Conservation (phyloP, 2,888 invertebrate species). For the Polyommatus iphigenia region DNA sequence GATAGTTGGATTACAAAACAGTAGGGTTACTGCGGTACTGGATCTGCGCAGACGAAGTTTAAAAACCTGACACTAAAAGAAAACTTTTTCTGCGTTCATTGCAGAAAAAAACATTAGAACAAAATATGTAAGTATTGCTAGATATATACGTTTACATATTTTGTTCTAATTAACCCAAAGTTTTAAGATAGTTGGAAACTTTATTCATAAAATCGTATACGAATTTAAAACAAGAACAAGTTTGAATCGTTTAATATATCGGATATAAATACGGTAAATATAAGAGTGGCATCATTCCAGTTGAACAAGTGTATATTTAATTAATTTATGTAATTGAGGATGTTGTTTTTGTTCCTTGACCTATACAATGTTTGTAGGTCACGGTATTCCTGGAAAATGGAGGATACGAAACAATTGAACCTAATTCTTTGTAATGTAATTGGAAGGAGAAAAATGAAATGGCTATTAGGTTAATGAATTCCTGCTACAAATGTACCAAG, state of each 20-base stretch:
- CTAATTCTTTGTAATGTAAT: not conserved
- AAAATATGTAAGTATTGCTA: too few species aligned
- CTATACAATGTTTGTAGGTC: not conserved
- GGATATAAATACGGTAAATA: not conserved
- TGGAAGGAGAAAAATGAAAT: not conserved
- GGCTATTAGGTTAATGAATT: not conserved
- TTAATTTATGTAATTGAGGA: not conserved
- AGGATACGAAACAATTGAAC: not conserved
- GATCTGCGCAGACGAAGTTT: too few species aligned
- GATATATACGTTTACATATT: too few species aligned
- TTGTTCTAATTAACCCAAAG: not conserved
- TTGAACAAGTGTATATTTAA: not conserved
- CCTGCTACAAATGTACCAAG: not conserved
- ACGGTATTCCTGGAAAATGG: not conserved
- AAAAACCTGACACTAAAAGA: too few species aligned
- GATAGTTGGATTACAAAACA: too few species aligned
- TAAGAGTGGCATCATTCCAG: not conserved
- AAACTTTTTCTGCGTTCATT: too few species aligned
- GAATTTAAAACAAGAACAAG: too few species aligned
- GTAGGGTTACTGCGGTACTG: too few species aligned
- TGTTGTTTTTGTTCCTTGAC: slow-evolving; percentile 1
- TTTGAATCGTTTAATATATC: not conserved
- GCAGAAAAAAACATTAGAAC: too few species aligned
- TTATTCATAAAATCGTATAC: not conserved
- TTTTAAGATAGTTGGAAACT: not conserved